phyloP scores from a whole-genome alignment of 2,797 vertebrate genomes.

The Labeo calbasu region DNA sequence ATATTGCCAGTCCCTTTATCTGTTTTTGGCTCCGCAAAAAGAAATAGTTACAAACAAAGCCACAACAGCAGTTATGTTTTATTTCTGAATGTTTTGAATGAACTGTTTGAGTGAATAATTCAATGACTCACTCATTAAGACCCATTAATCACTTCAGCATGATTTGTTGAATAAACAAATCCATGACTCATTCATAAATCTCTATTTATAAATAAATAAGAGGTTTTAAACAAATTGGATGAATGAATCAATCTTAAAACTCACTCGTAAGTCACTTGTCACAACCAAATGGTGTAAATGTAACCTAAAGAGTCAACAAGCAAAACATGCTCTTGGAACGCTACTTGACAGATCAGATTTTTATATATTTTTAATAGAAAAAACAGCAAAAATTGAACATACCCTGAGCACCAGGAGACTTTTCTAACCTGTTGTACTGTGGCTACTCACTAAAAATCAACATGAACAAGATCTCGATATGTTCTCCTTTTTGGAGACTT shows the following conservation, averaged over 20 bases:
- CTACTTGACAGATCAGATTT: too few species aligned
- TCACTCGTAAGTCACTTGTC: background rate
- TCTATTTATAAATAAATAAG: background rate
- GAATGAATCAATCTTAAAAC: background rate
- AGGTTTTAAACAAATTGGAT: background rate
- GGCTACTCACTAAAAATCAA: background rate
- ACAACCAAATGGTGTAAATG: background rate
- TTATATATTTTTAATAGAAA: too few species aligned
- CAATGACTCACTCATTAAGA: background rate
- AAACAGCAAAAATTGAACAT: background rate
- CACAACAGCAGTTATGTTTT: background rate
- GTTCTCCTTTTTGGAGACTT: background rate
- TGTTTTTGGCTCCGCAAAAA: background rate
- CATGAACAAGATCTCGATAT: background rate
- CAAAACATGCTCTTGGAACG: too few species aligned
- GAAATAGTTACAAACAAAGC: background rate
- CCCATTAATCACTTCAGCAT: background rate
- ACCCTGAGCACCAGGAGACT: background rate
- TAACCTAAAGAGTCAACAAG: background rate
- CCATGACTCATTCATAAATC: background rate
- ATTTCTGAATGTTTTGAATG: background rate
- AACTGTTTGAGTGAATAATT: background rate
- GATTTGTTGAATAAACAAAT: background rate
- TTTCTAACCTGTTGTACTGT: background rate
- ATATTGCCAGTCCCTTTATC: background rate